Conservation (phyloP, 2,113 vertebrate genomes). For the Trinectes maculatus region DNA sequence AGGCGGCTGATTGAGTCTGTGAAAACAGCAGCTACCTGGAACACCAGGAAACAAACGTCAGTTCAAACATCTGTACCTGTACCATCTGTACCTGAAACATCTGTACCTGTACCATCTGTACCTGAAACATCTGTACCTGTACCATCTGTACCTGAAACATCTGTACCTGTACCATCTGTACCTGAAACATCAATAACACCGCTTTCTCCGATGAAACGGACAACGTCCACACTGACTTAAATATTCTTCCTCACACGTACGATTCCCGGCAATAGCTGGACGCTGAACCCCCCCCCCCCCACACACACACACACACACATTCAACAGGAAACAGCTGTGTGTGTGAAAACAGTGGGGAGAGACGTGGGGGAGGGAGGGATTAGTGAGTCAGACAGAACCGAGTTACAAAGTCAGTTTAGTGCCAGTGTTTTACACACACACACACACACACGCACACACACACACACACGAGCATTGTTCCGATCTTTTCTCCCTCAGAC, state of each 20-base stretch:
- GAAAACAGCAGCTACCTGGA: conserved; percentile 11
- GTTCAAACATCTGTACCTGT: background rate
- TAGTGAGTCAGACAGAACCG: conserved; percentile 50
- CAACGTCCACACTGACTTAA: too few relatives aligned
- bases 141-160: too few relatives aligned
- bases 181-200: too few relatives aligned
- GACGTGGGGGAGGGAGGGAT: conserved; percentile 62
- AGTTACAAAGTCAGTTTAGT: conserved; percentile 45
- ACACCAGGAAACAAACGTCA: background rate
- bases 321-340: conserved; percentile 78
- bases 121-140: too few relatives aligned
- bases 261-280: too few relatives aligned
- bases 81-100: too few relatives aligned
- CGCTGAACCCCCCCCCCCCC: too few relatives aligned
- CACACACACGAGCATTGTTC: conserved; percentile 6
- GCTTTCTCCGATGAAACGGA: too few relatives aligned
- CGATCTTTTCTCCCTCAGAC: conserved; percentile 9
- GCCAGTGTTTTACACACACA: conserved; percentile 11
- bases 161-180: too few relatives aligned
- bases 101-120: too few relatives aligned
- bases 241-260: too few relatives aligned
- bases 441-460: conserved; percentile 24
- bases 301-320: conserved; percentile 39
- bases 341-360: conserved; percentile 66
- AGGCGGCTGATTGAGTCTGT: conserved; percentile 51